These are phyloP conservation scores for Drosophila orena DNA, from an alignment of 1,140 invertebrate genomes.

Conservation along the genomic window DNA sequence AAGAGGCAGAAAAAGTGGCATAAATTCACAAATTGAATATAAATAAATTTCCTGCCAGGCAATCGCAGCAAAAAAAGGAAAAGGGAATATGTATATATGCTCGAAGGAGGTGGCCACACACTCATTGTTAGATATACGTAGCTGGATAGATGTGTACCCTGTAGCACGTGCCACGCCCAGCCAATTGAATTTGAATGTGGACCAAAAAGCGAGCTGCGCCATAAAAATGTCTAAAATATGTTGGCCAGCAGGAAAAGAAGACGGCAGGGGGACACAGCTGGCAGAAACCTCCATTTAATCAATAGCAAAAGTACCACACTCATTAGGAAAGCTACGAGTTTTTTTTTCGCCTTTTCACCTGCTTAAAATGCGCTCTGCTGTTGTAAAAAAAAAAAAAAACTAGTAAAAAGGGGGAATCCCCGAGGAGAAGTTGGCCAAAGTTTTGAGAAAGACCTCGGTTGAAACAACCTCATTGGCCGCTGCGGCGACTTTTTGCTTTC, in stretches of 20 bases:
- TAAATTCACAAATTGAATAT: constrained; percentile 80
- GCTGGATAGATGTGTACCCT: constrained; percentile 23
- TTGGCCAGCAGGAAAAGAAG: constrained; percentile 21
- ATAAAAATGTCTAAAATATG: constrained; percentile 57
- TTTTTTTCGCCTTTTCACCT: constrained; percentile 42
- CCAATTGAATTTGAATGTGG: constrained; percentile 69
- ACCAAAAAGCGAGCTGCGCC: not conserved
- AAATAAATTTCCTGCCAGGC: constrained; percentile 80
- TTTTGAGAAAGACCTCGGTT: constrained; percentile 38
- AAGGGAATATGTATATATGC: constrained; percentile 44
- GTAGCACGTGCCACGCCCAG: constrained; percentile 63
- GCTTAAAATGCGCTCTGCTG: constrained; percentile 42
- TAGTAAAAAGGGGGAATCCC: not conserved
- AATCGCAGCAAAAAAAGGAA: constrained; percentile 43
- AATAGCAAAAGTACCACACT: constrained; percentile 50
- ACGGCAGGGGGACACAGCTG: constrained; percentile 10
- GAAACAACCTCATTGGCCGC: constrained; percentile 33
- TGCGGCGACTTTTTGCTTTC: constrained; percentile 38
- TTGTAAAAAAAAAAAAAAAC: constrained; percentile 20
- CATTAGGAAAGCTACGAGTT: constrained; percentile 60
- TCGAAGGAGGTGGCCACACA: constrained; percentile 31
- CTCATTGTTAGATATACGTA: constrained; percentile 23
- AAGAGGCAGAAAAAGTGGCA: constrained; percentile 56
- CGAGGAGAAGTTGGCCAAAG: constrained; percentile 41
- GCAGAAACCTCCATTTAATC: constrained; percentile 38